These are phyloP conservation scores for Cygnus buccinator DNA, from an alignment of 2,113 vertebrate genomes.

Conservation along the genomic window DNA sequence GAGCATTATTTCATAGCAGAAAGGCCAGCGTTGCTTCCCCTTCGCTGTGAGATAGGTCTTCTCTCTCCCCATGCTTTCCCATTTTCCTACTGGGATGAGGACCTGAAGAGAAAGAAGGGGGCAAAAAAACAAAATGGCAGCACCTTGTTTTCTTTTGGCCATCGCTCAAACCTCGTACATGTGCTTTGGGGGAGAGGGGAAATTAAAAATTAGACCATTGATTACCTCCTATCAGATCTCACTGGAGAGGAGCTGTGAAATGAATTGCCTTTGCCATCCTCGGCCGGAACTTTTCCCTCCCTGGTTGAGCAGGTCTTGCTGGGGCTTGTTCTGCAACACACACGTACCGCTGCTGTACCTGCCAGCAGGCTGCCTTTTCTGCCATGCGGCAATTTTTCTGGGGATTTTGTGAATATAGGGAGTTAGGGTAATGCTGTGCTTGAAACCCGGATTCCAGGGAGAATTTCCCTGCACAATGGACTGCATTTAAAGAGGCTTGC, in stretches of 20 bases:
- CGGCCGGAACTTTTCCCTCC: not conserved
- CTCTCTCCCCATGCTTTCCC: not conserved
- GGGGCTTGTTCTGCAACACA: not conserved
- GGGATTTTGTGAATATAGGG: not conserved
- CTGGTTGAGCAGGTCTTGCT: not conserved
- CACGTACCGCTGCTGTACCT: not conserved
- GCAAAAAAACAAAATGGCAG: not conserved
- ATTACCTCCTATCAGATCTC: not conserved
- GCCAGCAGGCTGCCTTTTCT: not conserved
- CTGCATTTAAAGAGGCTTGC: conserved; percentile 11
- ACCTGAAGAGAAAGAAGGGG: not conserved
- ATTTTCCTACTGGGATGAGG: not conserved
- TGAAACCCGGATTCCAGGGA: not conserved
- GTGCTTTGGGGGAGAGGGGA: not conserved
- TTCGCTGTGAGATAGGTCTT: rapidly evolving
- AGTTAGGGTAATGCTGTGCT: not conserved
- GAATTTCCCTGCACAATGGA: conserved; percentile 13
- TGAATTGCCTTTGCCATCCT: not conserved
- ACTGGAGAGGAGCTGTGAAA: not conserved
- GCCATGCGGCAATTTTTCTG: not conserved
- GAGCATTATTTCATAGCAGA: not conserved
- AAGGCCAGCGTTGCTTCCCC: not conserved
- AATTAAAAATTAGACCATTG: not conserved
- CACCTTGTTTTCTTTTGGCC: not conserved
- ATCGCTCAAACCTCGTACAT: not conserved